Evolutionary conservation across 2,888 invertebrate genomes (phyloP).

Genomic region (Pinctada fucata): DNA sequence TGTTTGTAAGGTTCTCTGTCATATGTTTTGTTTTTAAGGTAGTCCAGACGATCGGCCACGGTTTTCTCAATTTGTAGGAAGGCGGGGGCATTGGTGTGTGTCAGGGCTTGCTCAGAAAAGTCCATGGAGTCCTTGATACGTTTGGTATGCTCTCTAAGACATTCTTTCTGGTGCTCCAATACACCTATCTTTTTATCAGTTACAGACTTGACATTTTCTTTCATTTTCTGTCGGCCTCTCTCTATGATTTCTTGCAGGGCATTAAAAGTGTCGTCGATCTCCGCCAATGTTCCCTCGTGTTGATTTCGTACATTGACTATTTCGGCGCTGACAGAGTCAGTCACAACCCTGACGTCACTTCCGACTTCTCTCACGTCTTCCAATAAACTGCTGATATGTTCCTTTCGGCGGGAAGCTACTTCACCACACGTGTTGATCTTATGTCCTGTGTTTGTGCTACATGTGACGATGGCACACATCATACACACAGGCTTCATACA

Average conservation of each 20-base stretch:
- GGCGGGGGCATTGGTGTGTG: constrained; percentile 36
- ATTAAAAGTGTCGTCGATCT: constrained; percentile 36
- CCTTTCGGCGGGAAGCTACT: constrained; percentile 5
- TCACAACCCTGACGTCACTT: constrained; percentile 13
- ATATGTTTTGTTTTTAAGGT: constrained; percentile 15
- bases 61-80: constrained; percentile 36
- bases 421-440: constrained; percentile 3
- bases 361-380: constrained; percentile 7
- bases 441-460: constrained; percentile 24
- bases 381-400: constrained; percentile 17
- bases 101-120: constrained; percentile 36
- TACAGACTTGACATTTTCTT: constrained; percentile 13
- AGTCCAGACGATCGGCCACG: constrained; percentile 22
- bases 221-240: constrained; percentile 23
- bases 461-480: constrained; percentile 33
- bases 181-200: constrained; percentile 18
- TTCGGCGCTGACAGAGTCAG: constrained; percentile 16
- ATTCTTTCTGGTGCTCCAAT: constrained; percentile 25
- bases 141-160: constrained; percentile 23
- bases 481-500: constrained; percentile 41
- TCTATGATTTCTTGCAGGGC: constrained; percentile 18
- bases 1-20: constrained; percentile 36
- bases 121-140: constrained; percentile 27
- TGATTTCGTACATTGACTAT: constrained; percentile 1
- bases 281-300: constrained; percentile 13